Conservation (phyloP, 2,797 vertebrate genomes). For the Vespertilio murinus region DNA sequence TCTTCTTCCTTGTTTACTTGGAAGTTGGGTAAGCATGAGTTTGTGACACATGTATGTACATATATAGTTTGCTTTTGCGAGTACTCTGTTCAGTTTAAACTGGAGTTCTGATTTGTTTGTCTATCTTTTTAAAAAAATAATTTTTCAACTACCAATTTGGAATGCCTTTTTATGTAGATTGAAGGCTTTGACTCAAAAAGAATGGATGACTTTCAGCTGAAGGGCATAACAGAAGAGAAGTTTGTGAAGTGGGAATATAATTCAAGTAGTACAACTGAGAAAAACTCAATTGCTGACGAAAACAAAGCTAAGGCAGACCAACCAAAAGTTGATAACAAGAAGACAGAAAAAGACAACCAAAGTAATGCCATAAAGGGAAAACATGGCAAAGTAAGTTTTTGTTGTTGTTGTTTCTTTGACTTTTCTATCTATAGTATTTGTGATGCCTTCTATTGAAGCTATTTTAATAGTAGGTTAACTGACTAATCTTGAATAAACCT, state of each 20-base stretch:
- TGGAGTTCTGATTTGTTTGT: slow-evolving; percentile 68
- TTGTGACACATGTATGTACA: slow-evolving; percentile 20
- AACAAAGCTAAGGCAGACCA: slow-evolving; percentile 88
- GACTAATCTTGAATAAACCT: slow-evolving; percentile 55
- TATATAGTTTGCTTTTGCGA: slow-evolving; percentile 51
- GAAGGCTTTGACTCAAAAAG: slow-evolving; percentile 94
- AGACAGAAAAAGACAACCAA: slow-evolving; percentile 83
- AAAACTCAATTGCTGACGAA: slow-evolving; percentile 85
- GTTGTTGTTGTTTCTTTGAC: slow-evolving; percentile 58
- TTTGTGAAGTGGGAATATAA: slow-evolving; percentile 94
- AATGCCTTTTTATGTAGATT: slow-evolving; percentile 87
- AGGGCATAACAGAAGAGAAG: slow-evolving; percentile 88
- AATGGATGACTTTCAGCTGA: slow-evolving; percentile 95
- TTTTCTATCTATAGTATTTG: slow-evolving; percentile 70
- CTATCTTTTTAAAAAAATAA: slow-evolving; percentile 41
- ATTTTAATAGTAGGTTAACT: slow-evolving; percentile 59
- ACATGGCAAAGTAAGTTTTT: slow-evolving; percentile 90
- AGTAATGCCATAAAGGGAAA: slow-evolving; percentile 83
- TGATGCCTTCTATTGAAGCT: slow-evolving; percentile 57
- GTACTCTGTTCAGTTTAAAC: slow-evolving; percentile 40
- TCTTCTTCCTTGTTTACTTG: slow-evolving; percentile 95
- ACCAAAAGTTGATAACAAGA: slow-evolving; percentile 85
- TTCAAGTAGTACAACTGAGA: slow-evolving; percentile 87
- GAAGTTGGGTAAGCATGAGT: slow-evolving; percentile 90
- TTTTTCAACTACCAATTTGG: slow-evolving; percentile 69